These are phyloP conservation scores for Periparus ater DNA, from an alignment of 2,797 vertebrate species.

Conservation along the genomic window DNA sequence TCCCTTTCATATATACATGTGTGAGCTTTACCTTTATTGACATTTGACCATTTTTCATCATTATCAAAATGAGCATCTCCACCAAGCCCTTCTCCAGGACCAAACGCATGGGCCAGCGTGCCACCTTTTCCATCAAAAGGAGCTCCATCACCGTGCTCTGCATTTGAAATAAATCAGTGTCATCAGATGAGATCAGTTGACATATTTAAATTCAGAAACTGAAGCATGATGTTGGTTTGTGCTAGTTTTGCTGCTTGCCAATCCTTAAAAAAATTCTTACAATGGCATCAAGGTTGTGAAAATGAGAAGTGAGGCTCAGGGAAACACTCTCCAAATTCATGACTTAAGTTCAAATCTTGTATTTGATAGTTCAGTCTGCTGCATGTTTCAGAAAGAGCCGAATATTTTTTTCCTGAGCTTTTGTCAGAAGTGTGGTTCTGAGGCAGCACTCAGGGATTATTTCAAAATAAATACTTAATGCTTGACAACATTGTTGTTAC, in stretches of 20 bases:
- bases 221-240: not conserved
- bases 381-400: not conserved
- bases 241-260: not conserved
- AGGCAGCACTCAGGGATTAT: not conserved
- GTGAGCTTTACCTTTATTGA: slow-evolving; percentile 19
- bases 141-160: slow-evolving; percentile 84
- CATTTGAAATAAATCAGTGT: slow-evolving; percentile 12
- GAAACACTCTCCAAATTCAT: not conserved
- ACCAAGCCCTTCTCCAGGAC: slow-evolving; percentile 75
- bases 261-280: not conserved
- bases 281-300: not conserved
- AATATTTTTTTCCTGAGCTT: not conserved
- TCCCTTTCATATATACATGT: not conserved
- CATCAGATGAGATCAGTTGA: not conserved
- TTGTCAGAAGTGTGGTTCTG: not conserved
- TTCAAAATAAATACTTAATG: not conserved
- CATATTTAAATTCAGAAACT: not conserved
- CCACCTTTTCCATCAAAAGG: slow-evolving; percentile 84
- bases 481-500: not conserved
- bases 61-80: slow-evolving; percentile 93
- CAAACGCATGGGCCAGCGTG: slow-evolving; percentile 85
- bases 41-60: slow-evolving; percentile 82
- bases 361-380: not conserved
- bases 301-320: not conserved
- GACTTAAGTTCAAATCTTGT: not conserved